Percentiles rank a stretch among this genome's conserved stretches.
These are phyloP conservation scores for Arvicola amphibius DNA, from an alignment of 2,797 vertebrate genomes.

Conservation along the genomic window DNA sequence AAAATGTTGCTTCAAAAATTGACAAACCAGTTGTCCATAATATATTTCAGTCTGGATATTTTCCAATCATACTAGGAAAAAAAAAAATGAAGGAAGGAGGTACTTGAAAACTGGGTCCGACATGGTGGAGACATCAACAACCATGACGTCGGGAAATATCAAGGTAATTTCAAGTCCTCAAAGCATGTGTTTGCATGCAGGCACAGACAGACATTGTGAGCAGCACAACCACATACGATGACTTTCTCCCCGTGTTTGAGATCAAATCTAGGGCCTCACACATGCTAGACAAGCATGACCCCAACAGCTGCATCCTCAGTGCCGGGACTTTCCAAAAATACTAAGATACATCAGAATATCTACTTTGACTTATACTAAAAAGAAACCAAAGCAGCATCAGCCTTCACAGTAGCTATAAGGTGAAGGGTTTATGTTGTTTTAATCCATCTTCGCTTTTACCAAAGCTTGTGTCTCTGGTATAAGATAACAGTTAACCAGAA, in stretches of 20 bases:
- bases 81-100: background rate
- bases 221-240: background rate
- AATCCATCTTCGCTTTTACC: constrained; percentile 42
- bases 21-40: constrained; percentile 64
- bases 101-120: constrained; percentile 25
- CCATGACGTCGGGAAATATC: background rate
- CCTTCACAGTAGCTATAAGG: background rate
- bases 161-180: constrained; percentile 28
- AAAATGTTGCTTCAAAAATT: constrained; percentile 74
- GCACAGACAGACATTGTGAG: background rate
- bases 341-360: background rate
- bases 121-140: background rate
- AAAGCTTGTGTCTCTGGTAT: constrained; percentile 38
- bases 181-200: background rate
- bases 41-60: constrained; percentile 56
- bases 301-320: background rate
- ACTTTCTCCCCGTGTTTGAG: background rate
- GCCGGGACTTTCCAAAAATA: background rate
- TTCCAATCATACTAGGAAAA: background rate
- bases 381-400: background rate
- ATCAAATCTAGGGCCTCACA: background rate
- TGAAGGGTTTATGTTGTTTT: background rate
- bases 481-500: constrained; percentile 46
- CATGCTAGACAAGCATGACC: background rate
- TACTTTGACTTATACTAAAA: background rate